phyloP scores from a whole-genome alignment of 2,113 vertebrate species.

The Morone saxatilis region DNA sequence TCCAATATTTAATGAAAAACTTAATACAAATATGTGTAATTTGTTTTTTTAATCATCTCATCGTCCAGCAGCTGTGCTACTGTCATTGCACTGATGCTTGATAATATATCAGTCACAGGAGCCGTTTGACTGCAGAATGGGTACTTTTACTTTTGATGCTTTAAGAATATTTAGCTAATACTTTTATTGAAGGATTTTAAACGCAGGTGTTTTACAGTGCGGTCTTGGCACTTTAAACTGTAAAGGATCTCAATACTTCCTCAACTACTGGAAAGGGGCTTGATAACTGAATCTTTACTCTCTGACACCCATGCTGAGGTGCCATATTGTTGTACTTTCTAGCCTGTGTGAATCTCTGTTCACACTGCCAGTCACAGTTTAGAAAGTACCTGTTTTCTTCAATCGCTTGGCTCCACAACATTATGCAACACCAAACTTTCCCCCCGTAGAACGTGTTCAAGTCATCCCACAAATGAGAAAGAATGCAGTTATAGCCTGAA shows the following conservation, averaged over 20 bases:
- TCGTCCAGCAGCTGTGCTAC: not conserved
- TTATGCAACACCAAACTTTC: conserved; percentile 38
- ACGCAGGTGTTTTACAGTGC: not conserved
- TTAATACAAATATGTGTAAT: not conserved
- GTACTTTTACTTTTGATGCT: not conserved
- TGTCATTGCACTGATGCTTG: not conserved
- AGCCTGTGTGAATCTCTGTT: conserved; percentile 7
- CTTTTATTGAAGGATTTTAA: not conserved
- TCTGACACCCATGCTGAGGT: not conserved
- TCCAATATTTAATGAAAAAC: not conserved
- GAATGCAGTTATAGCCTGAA: conserved; percentile 20
- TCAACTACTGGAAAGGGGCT: not conserved
- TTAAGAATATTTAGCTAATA: not conserved
- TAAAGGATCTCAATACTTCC: not conserved
- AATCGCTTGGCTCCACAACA: conserved; percentile 6
- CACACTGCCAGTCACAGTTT: conserved; percentile 6
- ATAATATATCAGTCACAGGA: not conserved
- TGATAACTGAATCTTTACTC: not conserved
- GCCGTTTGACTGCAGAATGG: not conserved
- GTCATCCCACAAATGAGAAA: conserved; percentile 32
- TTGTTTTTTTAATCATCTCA: conserved; percentile 6
- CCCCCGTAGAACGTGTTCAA: conserved; percentile 20
- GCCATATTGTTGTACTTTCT: conserved; percentile 18
- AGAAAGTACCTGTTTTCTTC: conserved; percentile 20
- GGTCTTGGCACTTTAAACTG: not conserved